These are phyloP conservation scores for Eutrigla gurnardus DNA, from an alignment of 2,797 vertebrate species.

Conservation along the genomic window DNA sequence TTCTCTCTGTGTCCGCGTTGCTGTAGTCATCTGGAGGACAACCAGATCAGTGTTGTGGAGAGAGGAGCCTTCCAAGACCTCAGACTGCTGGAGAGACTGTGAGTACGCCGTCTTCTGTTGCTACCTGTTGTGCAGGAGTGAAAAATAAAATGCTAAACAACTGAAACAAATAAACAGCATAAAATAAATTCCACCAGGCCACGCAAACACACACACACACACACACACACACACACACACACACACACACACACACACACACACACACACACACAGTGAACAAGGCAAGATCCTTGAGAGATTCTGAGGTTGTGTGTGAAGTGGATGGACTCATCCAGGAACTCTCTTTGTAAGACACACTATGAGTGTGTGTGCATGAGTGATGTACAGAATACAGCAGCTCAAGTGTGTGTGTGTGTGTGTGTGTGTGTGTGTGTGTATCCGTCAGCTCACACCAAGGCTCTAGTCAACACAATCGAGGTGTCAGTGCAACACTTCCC, in stretches of 20 bases:
- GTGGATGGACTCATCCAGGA: too few species aligned
- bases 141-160: background rate
- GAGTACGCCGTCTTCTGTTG: conserved; percentile 77
- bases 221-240: background rate
- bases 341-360: background rate
- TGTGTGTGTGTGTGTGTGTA: conserved; percentile 31
- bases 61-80: conserved; percentile 98
- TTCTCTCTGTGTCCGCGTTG: conserved; percentile 31
- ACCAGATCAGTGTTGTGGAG: conserved; percentile 96
- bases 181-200: background rate
- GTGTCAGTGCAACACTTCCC: conserved; percentile 63
- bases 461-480: conserved; percentile 65
- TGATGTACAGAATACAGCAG: too few species aligned
- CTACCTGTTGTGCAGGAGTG: background rate
- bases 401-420: conserved; percentile 13
- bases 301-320: too few species aligned
- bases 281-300: too few species aligned
- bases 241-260: background rate
- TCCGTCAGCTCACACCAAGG: conserved; percentile 58
- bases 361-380: conserved; percentile 29
- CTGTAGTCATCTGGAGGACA: conserved; percentile 95
- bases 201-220: background rate
- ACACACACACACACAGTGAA: background rate
- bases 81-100: conserved; percentile 97
- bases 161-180: background rate